Evolutionary conservation across 1,140 invertebrate genomes (phyloP).

Genomic region (Augochlora pura): DNA sequence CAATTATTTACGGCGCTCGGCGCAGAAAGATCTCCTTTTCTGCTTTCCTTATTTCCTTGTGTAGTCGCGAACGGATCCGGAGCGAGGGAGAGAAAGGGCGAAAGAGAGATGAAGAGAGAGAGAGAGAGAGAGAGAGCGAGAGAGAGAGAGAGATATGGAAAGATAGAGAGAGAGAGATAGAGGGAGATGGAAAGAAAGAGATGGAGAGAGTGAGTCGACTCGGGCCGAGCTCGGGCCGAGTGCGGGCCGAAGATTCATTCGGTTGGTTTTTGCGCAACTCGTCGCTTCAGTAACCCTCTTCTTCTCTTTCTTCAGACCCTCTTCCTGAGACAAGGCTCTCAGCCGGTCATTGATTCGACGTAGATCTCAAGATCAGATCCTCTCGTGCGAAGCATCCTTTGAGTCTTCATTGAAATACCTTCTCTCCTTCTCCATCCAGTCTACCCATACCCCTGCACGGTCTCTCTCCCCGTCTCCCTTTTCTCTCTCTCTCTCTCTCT

Average conservation of each 20-base stretch:
- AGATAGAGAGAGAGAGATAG: background rate
- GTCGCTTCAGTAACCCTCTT: conserved; percentile 47
- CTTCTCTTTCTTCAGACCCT: conserved; percentile 23
- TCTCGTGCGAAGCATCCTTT: conserved; percentile 47
- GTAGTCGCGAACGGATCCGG: background rate
- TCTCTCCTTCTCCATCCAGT: background rate
- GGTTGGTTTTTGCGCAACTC: conserved; percentile 49
- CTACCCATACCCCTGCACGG: background rate
- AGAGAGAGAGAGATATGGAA: background rate
- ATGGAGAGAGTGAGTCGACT: background rate
- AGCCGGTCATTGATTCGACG: conserved; percentile 51
- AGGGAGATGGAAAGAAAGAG: too few species aligned
- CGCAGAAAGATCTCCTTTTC: conserved; percentile 1
- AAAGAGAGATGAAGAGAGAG: background rate
- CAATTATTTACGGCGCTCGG: conserved; percentile 39
- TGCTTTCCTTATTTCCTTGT: conserved; percentile 33
- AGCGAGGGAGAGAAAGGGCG: background rate
- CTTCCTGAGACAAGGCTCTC: conserved; percentile 40
- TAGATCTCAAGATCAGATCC: conserved; percentile 49
- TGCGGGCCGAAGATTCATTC: conserved; percentile 43
- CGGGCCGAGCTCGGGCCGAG: background rate
- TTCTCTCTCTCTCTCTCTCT: background rate
- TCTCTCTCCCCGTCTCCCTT: background rate
- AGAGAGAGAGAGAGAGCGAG: background rate
- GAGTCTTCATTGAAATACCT: conserved; percentile 57